phyloP scores from a whole-genome alignment of 1,140 invertebrate genomes.

The Drusus annulatus region DNA sequence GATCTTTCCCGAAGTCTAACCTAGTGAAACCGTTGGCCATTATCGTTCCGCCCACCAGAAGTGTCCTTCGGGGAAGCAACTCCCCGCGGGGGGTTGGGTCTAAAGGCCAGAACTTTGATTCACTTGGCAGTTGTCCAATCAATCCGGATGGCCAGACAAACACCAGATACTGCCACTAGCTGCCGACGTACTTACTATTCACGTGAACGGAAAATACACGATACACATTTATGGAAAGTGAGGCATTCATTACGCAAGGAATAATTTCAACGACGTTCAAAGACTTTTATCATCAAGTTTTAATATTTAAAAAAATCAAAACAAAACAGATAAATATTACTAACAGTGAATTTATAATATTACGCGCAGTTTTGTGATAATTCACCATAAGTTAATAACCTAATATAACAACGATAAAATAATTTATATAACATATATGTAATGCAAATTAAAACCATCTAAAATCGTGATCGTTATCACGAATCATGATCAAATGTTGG shows the following conservation, averaged over 20 bases:
- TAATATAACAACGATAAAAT: too few species aligned
- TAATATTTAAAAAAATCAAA: too few species aligned
- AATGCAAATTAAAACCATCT: too few species aligned
- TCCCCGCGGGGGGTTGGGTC: neutral
- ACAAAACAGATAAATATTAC: too few species aligned
- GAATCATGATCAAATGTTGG: too few species aligned
- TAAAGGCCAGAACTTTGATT: constrained; percentile 11
- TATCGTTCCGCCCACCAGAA: constrained; percentile 11
- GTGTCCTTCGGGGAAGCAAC: neutral
- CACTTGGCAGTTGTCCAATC: constrained; percentile 21
- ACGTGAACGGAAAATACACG: neutral
- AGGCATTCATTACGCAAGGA: neutral
- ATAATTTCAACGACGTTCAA: neutral
- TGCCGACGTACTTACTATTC: neutral
- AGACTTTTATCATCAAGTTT: too few species aligned
- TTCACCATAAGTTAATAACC: too few species aligned
- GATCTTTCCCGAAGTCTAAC: neutral
- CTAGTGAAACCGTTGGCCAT: neutral
- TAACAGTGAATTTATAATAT: too few species aligned
- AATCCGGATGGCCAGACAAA: constrained; percentile 3
- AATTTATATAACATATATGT: too few species aligned
- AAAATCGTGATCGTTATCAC: too few species aligned
- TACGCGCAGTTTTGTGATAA: too few species aligned
- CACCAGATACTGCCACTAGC: neutral
- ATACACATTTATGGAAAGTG: neutral